Evolutionary conservation across 2,797 vertebrate genomes (phyloP).

Genomic region (Anguilla anguilla): DNA sequence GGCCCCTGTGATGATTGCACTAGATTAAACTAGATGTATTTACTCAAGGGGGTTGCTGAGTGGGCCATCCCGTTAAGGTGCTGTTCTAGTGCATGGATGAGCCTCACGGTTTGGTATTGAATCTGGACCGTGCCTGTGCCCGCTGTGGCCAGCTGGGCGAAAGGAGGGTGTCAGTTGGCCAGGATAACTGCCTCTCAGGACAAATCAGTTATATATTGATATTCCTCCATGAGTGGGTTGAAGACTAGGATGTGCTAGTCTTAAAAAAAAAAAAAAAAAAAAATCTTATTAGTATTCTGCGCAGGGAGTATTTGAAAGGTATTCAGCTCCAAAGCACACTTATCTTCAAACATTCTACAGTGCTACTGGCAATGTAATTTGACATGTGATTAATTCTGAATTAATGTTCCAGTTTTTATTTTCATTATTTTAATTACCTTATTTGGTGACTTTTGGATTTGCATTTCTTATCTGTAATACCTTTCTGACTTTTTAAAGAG

Average conservation of each 20-base stretch:
- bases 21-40: no score
- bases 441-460: neutral
- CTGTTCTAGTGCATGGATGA: neutral
- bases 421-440: neutral
- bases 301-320: conserved; percentile 43
- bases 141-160: neutral
- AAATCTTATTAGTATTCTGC: conserved; percentile 70
- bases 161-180: neutral
- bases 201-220: neutral
- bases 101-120: neutral
- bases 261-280: neutral
- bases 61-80: no score
- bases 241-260: conserved; percentile 55
- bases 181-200: neutral
- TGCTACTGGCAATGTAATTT: conserved; percentile 40
- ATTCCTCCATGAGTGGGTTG: conserved; percentile 34
- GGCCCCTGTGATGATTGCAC: no score
- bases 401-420: conserved; percentile 44
- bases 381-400: conserved; percentile 42
- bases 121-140: neutral
- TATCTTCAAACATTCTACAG: conserved; percentile 35
- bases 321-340: conserved; percentile 51
- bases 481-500: neutral
- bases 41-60: no score
- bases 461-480: conserved; percentile 5